Evolutionary conservation across 2,113 vertebrate genomes (phyloP), one percentile per base, ranked within the genome.

Genomic region (Plecturocebus donacophilus): DNA sequence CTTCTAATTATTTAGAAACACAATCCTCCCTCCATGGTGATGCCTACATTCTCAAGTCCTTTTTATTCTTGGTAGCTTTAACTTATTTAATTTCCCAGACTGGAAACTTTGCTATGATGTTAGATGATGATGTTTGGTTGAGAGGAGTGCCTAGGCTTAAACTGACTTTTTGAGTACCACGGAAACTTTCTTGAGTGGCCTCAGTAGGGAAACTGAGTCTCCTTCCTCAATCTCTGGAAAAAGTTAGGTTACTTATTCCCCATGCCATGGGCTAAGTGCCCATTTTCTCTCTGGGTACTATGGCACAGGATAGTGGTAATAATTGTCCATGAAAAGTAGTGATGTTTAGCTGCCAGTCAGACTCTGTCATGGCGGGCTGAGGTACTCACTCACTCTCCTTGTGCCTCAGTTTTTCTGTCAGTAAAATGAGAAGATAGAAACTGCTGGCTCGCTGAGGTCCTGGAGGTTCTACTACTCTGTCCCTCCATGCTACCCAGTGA

Each of bases 11-110:
- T 85, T 47, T 81, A 52, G 38, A 88, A 76, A n/a, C 20, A 82
- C 23, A 79, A 35, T 52, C 82, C 8, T 82, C 54, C 64, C 32
- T 91, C 19, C 25, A 17, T 64, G 47, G 27, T 77, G 47, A 58
- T 17, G 35, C 66, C 19, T 52, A 76, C 1, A 88, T 70, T 86
- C 23, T 20, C 27, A 52, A 73, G 23, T 81, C 27, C 49, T 91
- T 83, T 35, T 89, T n/a, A 42, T 71, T 94, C 70, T 84, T 80
- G 8, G 32, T 77, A 52, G 12, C 11, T 64, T 96, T 96, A 56
- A 42, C 80, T 93, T 83, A 23, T 61, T 90, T 92, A 80, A 71
- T 90, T 89, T 75, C 9, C 75, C 68, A 66, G 52, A 27, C 27
- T 82, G 38, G 21, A 8, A 47, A 40, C 8, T 68, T 96, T 25